These are phyloP conservation scores for Schlechtendalia chinensis DNA, from an alignment of 1,140 invertebrate species.

Conservation along the genomic window DNA sequence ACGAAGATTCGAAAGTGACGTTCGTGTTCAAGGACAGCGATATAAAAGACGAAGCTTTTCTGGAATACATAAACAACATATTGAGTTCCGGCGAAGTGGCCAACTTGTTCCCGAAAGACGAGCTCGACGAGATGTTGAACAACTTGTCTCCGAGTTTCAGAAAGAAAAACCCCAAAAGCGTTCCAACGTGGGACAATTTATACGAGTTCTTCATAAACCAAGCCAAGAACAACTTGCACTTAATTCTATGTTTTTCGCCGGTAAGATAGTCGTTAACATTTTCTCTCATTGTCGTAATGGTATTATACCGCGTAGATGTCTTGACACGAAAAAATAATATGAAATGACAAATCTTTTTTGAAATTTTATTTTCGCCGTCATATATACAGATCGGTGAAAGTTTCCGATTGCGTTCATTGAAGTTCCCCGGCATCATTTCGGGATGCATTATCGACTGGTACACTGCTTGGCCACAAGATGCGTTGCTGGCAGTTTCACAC, in stretches of 20 bases:
- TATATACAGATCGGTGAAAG: constrained; percentile 75
- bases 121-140: constrained; percentile 90
- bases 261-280: no score
- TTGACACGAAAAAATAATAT: no score
- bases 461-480: constrained; percentile 96
- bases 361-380: constrained; percentile 51
- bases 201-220: constrained; percentile 92
- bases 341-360: no score
- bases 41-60: constrained; percentile 95
- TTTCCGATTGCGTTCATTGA: constrained; percentile 79
- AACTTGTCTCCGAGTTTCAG: constrained; percentile 91
- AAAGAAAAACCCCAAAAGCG: constrained; percentile 86
- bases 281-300: no score
- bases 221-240: constrained; percentile 89
- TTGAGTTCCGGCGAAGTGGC: constrained; percentile 72
- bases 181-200: constrained; percentile 77
- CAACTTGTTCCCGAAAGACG: constrained; percentile 92
- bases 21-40: constrained; percentile 97
- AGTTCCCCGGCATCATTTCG: constrained; percentile 92
- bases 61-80: constrained; percentile 96
- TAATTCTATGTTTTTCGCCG: constrained; percentile 94
- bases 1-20: constrained; percentile 94
- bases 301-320: no score
- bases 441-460: constrained; percentile 98
- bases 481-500: constrained; percentile 84